Evolutionary conservation across 2,113 vertebrate species (phyloP).

Genomic region (Sinocyclocheilus grahami): DNA sequence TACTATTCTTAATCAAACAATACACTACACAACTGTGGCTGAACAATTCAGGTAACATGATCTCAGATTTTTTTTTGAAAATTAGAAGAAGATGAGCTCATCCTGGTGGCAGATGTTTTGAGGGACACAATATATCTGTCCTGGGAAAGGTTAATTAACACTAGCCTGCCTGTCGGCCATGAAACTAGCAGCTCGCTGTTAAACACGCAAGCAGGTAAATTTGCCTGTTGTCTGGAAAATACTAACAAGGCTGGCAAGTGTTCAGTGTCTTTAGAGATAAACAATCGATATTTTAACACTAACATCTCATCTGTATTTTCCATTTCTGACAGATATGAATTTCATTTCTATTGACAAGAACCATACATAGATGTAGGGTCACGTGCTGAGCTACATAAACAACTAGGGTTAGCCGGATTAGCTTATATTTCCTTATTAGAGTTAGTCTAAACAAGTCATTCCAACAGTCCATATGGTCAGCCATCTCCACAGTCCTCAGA

Average conservation of each 20-base stretch:
- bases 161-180: neutral
- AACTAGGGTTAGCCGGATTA: neutral
- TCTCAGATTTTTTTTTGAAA: neutral
- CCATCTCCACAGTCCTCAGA: neutral
- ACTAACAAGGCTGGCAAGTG: neutral
- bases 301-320: neutral
- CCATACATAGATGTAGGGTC: neutral
- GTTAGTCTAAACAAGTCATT: neutral
- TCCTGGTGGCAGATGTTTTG: neutral
- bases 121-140: neutral
- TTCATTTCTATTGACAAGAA: neutral
- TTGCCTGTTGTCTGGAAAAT: conserved; percentile 8
- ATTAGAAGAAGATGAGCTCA: neutral
- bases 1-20: conserved; percentile 6
- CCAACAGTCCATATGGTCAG: neutral
- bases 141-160: conserved; percentile 7
- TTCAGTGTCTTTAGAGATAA: neutral
- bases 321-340: neutral
- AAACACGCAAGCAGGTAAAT: neutral
- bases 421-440: neutral
- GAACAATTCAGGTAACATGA: neutral
- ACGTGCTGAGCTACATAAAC: neutral
- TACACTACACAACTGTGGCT: neutral
- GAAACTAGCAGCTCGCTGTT: conserved; percentile 4
- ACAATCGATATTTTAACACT: neutral